phyloP scores from a whole-genome alignment of 2,113 vertebrate genomes.

The Benitochromis conjunctus region DNA sequence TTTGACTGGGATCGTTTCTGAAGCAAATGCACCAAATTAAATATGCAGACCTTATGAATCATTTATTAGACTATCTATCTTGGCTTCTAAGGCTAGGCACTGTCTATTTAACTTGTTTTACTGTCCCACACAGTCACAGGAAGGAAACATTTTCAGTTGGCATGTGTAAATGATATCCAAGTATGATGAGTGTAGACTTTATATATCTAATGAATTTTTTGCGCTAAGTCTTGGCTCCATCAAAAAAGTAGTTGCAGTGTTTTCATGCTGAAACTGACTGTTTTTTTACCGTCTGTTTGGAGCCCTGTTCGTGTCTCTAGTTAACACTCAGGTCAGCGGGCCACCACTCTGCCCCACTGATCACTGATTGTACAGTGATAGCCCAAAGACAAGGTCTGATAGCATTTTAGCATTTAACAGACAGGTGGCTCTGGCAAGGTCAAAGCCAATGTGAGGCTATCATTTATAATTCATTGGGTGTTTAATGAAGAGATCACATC shows the following conservation, averaged over 20 bases:
- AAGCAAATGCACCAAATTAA: constrained; percentile 55
- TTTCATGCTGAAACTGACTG: not conserved
- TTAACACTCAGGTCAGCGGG: constrained; percentile 10
- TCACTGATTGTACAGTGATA: constrained; percentile 42
- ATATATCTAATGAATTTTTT: not conserved
- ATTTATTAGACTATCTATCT: constrained; percentile 60
- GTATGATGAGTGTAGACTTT: not conserved
- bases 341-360: constrained; percentile 18
- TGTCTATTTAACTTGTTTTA: constrained; percentile 11
- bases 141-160: not conserved
- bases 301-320: not conserved
- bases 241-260: not conserved
- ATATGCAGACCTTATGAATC: constrained; percentile 62
- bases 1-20: constrained; percentile 17
- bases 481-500: constrained; percentile 53
- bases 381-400: constrained; percentile 9
- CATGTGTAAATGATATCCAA: not conserved
- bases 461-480: constrained; percentile 66
- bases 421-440: constrained; percentile 57
- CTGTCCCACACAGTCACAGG: not conserved
- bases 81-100: not conserved
- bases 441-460: constrained; percentile 39
- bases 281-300: not conserved
- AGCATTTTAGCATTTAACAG: constrained; percentile 44
- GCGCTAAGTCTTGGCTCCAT: not conserved